Conservation (phyloP, 2,888 invertebrate genomes). For the Anthrax anthrax region DNA sequence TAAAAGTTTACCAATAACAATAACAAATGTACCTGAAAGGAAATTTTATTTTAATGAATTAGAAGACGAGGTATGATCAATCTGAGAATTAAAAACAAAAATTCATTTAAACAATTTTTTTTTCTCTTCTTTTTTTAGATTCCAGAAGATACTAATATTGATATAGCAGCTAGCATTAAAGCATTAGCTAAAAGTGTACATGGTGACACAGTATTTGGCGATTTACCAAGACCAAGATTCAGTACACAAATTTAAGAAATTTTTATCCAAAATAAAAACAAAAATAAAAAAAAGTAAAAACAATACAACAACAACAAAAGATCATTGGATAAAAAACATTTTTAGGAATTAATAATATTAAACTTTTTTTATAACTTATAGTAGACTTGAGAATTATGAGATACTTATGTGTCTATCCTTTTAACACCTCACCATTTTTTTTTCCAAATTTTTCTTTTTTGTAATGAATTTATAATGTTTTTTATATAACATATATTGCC, state of each 20-base stretch:
- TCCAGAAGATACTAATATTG: slow-evolving; percentile 45
- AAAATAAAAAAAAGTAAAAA: neutral
- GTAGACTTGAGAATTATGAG: no score
- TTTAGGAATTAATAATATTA: no score
- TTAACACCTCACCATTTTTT: no score
- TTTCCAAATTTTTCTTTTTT: no score
- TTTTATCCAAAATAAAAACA: neutral
- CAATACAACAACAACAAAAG: no score
- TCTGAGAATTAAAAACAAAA: neutral
- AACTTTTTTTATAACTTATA: no score
- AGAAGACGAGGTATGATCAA: slow-evolving; percentile 24
- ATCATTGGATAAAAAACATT: no score
- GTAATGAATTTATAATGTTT: no score
- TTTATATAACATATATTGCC: no score
- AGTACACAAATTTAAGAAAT: slow-evolving; percentile 61
- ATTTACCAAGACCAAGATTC: slow-evolving; percentile 72
- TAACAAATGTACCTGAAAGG: slow-evolving; percentile 37
- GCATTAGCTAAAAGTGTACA: slow-evolving; percentile 84
- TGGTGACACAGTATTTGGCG: slow-evolving; percentile 74
- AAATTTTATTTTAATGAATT: slow-evolving; percentile 14
- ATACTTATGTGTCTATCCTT: no score
- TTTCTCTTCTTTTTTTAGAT: slow-evolving; percentile 17
- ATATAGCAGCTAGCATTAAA: slow-evolving; percentile 83
- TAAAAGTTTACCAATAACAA: slow-evolving; percentile 64
- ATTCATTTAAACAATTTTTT: neutral